Conservation (phyloP, 2,797 vertebrate genomes). For the Trematomus bernacchii region DNA sequence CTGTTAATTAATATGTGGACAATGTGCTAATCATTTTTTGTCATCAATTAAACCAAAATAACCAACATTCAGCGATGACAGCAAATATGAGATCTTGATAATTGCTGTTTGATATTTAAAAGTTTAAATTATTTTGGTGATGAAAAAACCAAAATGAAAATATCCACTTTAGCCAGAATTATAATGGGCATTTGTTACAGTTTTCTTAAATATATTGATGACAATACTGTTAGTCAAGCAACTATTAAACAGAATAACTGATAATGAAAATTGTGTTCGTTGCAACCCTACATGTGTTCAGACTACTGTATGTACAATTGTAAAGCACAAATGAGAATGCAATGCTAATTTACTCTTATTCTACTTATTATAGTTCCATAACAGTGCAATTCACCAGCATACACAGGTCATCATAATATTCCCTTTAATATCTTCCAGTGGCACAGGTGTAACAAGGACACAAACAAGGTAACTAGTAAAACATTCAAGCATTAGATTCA, state of each 20-base stretch:
- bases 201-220: background rate
- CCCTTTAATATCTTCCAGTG: conserved; percentile 11
- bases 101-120: background rate
- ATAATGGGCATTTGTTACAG: background rate
- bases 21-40: background rate
- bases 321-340: background rate
- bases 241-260: background rate
- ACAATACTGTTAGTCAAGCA: background rate
- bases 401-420: background rate
- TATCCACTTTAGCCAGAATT: background rate
- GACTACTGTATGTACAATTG: background rate
- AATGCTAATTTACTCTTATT: background rate
- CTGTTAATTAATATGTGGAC: background rate
- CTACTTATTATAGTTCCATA: background rate
- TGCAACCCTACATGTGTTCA: background rate
- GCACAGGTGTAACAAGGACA: background rate
- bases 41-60: background rate
- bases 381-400: background rate
- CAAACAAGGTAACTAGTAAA: background rate
- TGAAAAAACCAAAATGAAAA: background rate
- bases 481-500: conserved; percentile 23
- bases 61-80: background rate
- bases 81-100: background rate
- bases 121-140: background rate
- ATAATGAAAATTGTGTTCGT: background rate